These are phyloP conservation scores for Urocynchramus pylzowi DNA, from an alignment of 2,113 vertebrate species.

Conservation along the genomic window DNA sequence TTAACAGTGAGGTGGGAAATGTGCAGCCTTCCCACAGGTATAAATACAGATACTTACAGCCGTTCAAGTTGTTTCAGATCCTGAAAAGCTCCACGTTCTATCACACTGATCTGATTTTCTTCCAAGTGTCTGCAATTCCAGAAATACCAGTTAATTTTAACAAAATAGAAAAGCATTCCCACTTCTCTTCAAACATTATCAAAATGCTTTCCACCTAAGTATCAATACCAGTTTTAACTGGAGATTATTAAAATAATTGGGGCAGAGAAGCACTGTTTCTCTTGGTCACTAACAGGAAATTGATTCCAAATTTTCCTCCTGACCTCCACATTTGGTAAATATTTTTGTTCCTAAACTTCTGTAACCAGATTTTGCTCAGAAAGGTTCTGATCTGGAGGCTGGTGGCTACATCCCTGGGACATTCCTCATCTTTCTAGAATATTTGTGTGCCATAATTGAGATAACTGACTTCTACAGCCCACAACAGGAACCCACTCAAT, in stretches of 20 bases:
- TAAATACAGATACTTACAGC: slow-evolving; percentile 81
- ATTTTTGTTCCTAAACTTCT: background rate
- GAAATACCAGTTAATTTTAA: slow-evolving; percentile 25
- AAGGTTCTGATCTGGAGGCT: background rate
- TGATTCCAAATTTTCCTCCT: background rate
- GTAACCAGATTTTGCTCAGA: background rate
- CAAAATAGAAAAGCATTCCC: background rate
- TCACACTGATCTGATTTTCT: slow-evolving; percentile 94
- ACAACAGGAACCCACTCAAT: background rate
- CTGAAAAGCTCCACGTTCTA: slow-evolving; percentile 96
- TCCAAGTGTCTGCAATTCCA: slow-evolving; percentile 87
- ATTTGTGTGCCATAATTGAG: background rate
- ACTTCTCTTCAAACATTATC: background rate
- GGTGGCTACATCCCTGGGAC: too few species aligned
- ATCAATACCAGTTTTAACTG: background rate
- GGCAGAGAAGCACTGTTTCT: background rate
- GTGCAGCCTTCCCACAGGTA: background rate
- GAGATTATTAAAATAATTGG: background rate
- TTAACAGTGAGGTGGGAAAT: background rate
- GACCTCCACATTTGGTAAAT: background rate
- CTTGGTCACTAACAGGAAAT: background rate
- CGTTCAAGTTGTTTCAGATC: slow-evolving; percentile 95
- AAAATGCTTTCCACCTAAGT: background rate
- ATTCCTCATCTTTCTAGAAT: background rate
- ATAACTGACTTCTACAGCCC: background rate